phyloP scores from a whole-genome alignment of 2,888 invertebrate species.

The Mylabris sibirica region DNA sequence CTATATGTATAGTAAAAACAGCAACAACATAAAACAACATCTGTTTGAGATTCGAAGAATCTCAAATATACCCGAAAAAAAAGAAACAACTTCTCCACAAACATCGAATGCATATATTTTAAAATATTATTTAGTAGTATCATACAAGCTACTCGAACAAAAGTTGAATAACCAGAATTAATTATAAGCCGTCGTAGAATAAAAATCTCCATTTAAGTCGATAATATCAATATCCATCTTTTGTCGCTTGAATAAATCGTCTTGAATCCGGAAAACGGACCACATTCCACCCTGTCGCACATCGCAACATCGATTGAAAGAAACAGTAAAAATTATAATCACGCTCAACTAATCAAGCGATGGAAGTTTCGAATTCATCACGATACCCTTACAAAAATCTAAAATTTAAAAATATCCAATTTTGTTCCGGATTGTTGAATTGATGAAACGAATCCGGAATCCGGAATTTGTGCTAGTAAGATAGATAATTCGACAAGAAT shows the following conservation, averaged over 20 bases:
- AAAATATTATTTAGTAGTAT: too few species aligned
- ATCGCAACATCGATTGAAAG: slow-evolving; percentile 13
- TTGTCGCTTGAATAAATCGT: slow-evolving; percentile 10
- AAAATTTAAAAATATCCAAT: background rate
- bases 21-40: background rate
- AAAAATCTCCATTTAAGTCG: background rate
- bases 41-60: background rate
- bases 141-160: background rate
- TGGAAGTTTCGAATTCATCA: too few species aligned
- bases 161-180: slow-evolving; percentile 6
- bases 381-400: too few species aligned
- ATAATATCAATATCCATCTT: slow-evolving; percentile 3
- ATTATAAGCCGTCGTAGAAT: background rate
- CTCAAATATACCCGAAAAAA: slow-evolving; percentile 3
- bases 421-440: background rate
- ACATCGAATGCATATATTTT: background rate
- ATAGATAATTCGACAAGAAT: background rate
- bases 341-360: slow-evolving; percentile 13
- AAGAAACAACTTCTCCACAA: background rate
- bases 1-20: background rate
- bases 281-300: slow-evolving; percentile 14
- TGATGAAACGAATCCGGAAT: slow-evolving; percentile 10
- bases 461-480: background rate
- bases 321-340: slow-evolving; percentile 12
- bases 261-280: slow-evolving; percentile 8